Evolutionary conservation across 2,888 invertebrate genomes (phyloP), one percentile per base, ranked within the genome.

Genomic region (Plemyria rubiginata): DNA sequence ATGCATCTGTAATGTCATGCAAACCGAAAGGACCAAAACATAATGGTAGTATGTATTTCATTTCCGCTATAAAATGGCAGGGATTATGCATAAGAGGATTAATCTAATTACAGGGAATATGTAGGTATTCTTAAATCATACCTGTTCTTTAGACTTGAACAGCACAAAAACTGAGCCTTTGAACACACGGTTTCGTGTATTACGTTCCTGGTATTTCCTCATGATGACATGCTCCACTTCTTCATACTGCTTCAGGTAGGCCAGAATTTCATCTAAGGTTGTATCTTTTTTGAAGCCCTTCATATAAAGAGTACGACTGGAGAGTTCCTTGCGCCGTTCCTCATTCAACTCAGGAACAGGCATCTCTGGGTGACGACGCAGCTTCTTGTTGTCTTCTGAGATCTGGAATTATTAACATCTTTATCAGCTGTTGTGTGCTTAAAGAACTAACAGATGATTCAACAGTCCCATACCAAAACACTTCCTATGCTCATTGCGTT

Each of bases 151-250:
- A 36, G 95, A 96, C 74, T 95, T 95, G 85, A 99, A 99, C 5
- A 97, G 96, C 9, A 96, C 95, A 85, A 98, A 99, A 53, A 98
- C 95, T 0, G 99, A 99, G 54, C 99, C 99, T 90, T 99, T 98
- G 81, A 98, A 98, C 64, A 94, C 85, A 54, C 94, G 93, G 51
- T 94, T 93, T 80, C 96, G 95, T 2, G 94, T 93, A 0, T 93
- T 88, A 70, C 94, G 95, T 71, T 96, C 96, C 54, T 84, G 84
- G 71, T 94, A 95, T 61, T 78, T 85, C 60, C 94, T 93, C 93
- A 95, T 94, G 1, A 93, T 92, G 11, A 97, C 90, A 74, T 96
- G 96, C 54, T 96, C 96, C 0, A 95, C 93, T 46, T 93, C 92
- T 0, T 96, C 96, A 80, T 94, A 94, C 12, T 94, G 86, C 66